A percentile compares a stretch with the other conserved stretches of the same genome.
Conservation (phyloP, 2,797 vertebrate species). For the Basileuterus tristriatus region DNA sequence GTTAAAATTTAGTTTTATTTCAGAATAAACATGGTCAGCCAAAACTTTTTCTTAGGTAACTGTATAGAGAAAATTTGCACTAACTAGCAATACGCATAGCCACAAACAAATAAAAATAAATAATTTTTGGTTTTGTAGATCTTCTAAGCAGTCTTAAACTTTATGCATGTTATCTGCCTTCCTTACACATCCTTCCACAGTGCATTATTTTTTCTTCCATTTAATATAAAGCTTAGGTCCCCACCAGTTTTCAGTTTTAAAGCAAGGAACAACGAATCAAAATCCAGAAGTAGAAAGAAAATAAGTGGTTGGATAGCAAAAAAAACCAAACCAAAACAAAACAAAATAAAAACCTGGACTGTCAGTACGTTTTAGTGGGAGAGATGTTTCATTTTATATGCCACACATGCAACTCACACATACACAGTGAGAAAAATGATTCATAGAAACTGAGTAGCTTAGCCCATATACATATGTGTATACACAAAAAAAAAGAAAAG, state of each 20-base stretch:
- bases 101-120: not conserved
- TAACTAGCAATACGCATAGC: accelerated
- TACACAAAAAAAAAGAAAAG: not conserved
- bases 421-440: not conserved
- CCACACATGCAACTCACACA: not conserved
- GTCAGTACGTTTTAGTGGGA: not conserved
- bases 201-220: not conserved
- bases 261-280: not conserved
- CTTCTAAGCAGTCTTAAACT: not conserved
- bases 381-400: not conserved
- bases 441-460: not conserved
- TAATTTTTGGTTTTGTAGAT: not conserved
- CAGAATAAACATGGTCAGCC: not conserved
- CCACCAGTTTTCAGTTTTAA: not conserved
- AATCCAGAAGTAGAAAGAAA: not conserved
- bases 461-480: not conserved
- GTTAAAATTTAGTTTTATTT: not conserved
- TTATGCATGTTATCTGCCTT: not conserved
- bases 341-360: too few species aligned
- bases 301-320: not conserved
- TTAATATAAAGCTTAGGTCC: not conserved
- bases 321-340: not conserved
- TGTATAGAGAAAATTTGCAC: not conserved
- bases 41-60: not conserved
- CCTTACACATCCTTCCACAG: not conserved